phyloP scores from a whole-genome alignment of 2,113 vertebrate genomes.

The Acrocephalus arundinaceus region DNA sequence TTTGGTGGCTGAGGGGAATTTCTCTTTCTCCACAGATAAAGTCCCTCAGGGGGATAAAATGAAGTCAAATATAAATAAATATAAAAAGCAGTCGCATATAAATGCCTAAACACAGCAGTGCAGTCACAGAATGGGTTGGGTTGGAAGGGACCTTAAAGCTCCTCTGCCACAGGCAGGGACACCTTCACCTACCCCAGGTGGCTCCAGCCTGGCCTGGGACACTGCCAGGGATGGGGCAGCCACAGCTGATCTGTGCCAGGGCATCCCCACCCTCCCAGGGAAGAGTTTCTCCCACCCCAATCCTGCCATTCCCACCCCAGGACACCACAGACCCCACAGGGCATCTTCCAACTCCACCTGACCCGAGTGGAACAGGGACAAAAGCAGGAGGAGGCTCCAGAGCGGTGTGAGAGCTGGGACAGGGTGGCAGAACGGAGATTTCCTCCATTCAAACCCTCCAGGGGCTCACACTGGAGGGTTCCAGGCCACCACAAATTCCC shows the following conservation, averaged over 20 bases:
- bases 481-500: neutral
- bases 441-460: rapidly evolving
- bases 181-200: neutral
- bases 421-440: rapidly evolving
- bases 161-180: neutral
- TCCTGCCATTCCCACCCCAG: neutral
- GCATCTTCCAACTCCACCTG: rapidly evolving
- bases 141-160: neutral
- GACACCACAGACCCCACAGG: neutral
- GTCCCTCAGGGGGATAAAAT: neutral
- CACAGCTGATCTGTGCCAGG: neutral
- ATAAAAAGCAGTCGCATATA: neutral
- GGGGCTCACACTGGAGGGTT: neutral
- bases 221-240: neutral
- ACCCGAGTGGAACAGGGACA: rapidly evolving
- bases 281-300: neutral
- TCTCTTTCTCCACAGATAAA: neutral
- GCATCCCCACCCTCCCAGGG: neutral
- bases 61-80: neutral
- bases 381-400: neutral
- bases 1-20: neutral
- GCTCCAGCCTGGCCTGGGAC: neutral
- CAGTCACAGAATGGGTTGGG: neutral
- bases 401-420: neutral
- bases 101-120: neutral